Conservation (phyloP, 2,797 vertebrate species). For the Poeciliopsis gracilis region DNA sequence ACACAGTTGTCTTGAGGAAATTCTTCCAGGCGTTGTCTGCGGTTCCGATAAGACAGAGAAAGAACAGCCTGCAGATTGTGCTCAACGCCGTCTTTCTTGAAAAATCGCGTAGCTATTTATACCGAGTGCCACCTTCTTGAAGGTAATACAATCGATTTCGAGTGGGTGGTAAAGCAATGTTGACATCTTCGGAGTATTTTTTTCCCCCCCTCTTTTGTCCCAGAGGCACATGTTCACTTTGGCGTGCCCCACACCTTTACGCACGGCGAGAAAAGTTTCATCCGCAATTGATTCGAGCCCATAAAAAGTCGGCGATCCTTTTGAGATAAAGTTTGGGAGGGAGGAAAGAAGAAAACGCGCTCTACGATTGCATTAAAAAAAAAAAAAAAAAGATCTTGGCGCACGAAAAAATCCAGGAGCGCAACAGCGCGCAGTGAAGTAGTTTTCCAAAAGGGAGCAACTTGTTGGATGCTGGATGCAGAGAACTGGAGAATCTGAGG, state of each 20-base stretch:
- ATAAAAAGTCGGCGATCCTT: slow-evolving; percentile 15
- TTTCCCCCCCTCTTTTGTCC: slow-evolving; percentile 53
- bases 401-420: neutral
- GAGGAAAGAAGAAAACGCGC: neutral
- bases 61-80: slow-evolving; percentile 66
- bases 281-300: slow-evolving; percentile 20
- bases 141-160: slow-evolving; percentile 90
- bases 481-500: slow-evolving; percentile 51
- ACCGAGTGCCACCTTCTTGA: slow-evolving; percentile 82
- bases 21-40: slow-evolving; percentile 66
- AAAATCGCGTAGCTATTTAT: slow-evolving; percentile 87
- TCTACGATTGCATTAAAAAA: neutral
- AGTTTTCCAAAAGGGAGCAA: slow-evolving; percentile 51
- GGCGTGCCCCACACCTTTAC: slow-evolving; percentile 81
- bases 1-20: slow-evolving; percentile 64
- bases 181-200: slow-evolving; percentile 84
- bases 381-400: neutral
- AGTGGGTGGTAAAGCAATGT: slow-evolving; percentile 89
- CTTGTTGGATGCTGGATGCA: slow-evolving; percentile 63
- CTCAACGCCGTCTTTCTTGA: slow-evolving; percentile 76
- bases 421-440: slow-evolving; percentile 28
- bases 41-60: slow-evolving; percentile 45
- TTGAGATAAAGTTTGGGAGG: slow-evolving; percentile 1
- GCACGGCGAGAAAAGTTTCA: slow-evolving; percentile 53
- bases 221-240: slow-evolving; percentile 80